Evolutionary conservation across 2,113 vertebrate species (phyloP).

Genomic region (Mastomys natalensis): DNA sequence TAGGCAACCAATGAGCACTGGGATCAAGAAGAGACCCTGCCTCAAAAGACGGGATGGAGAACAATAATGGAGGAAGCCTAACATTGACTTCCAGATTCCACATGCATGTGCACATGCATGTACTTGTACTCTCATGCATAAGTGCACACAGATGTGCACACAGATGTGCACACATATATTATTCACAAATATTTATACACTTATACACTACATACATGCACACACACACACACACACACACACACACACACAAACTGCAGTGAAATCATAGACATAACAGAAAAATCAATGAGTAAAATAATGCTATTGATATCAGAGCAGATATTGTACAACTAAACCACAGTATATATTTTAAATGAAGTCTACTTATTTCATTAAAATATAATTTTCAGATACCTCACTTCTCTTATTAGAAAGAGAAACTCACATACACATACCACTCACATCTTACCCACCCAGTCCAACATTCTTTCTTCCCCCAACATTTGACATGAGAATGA

Average conservation of each 20-base stretch:
- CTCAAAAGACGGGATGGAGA: background rate
- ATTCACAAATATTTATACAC: too few species aligned
- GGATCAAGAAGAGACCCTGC: background rate
- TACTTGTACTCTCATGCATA: background rate
- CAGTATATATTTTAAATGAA: background rate
- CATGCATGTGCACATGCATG: background rate
- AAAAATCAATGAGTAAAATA: background rate
- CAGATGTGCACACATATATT: too few species aligned
- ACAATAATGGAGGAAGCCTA: background rate
- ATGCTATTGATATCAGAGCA: background rate
- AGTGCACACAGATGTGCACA: background rate
- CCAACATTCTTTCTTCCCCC: background rate
- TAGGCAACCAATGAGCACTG: background rate
- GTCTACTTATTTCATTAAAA: background rate
- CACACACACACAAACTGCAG: background rate
- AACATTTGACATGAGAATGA: conserved; percentile 57
- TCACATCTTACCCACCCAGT: conserved; percentile 8
- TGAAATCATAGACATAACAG: background rate
- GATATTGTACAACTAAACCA: background rate
- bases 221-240: background rate
- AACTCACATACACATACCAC: background rate
- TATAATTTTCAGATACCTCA: conserved; percentile 10
- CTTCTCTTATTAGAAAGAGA: conserved; percentile 4
- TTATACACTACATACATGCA: background rate
- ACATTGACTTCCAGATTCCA: background rate